Base-by-base conservation (phyloP, 2,888 invertebrate species). In the Chironomus riparius region DNA sequence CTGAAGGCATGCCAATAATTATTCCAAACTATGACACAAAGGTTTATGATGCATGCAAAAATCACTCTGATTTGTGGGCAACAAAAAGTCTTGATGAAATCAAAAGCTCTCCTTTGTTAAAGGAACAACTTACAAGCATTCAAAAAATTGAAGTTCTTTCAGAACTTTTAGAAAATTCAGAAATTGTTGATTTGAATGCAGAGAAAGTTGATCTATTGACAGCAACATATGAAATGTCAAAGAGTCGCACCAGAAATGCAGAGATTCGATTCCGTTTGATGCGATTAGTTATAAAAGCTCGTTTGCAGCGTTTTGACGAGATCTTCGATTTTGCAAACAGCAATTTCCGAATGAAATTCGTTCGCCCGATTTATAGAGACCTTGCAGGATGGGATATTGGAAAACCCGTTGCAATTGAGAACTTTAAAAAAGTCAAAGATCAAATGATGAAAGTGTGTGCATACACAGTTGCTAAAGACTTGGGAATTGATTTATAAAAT, bases 311-410 rank as follows among this genome's bases (percentile, higher is more conserved):
- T 80, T 84, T 97, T 48, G 84, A 86, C 1, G 86, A 88, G 15
- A 91, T 91, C 1, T 85, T 97, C 76, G 82, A 88, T 21, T 96
- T 97, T 86, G 89, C 94, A 7, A 93, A 92, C 79, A 87, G 88
- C 18, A 91, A 93, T 81, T 97, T 97, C 48, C 88, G 97, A 76
- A 93, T 97, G 93, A 97, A 97, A 83, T 97, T 90, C 84, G 91
- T 93, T 2, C 87, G 94, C 47, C 95, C 97, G 2, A 86, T 97
- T 70, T 97, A 95, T 84, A 89, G 93, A 77, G 94, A 94, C 81
- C 85, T 96, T 77, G 92, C 90, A 79, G 87, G 85, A 0, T 96
- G 95, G 96, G 89, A 91, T 77, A 88, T 87, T 22, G 88, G 89
- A 0, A 87, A 92, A 77, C 84, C 87, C 1, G 83, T 81, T 78